Percentiles rank a stretch among this genome's conserved stretches.
phyloP scores from a whole-genome alignment of 2,113 vertebrate species.

The Gymnorhina tibicen region DNA sequence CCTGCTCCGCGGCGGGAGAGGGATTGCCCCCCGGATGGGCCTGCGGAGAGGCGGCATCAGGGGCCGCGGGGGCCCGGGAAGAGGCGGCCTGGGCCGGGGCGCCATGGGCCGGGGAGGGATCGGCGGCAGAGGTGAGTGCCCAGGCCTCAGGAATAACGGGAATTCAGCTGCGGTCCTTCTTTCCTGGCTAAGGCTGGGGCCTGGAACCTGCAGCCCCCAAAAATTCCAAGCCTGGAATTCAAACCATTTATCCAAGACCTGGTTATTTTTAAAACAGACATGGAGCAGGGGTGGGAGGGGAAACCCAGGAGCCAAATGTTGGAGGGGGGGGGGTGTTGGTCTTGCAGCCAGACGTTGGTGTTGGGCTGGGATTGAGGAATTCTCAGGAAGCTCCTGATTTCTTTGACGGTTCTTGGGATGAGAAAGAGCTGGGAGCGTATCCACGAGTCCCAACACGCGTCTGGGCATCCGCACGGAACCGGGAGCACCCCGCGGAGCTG shows the following conservation, averaged over 20 bases:
- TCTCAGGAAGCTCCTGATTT: accelerated
- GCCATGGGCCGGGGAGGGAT: slow-evolving; percentile 80
- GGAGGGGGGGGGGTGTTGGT: too few species aligned
- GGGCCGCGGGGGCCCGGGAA: slow-evolving; percentile 81
- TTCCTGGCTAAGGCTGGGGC: accelerated
- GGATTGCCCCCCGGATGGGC: slow-evolving; percentile 80
- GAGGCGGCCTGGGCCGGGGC: slow-evolving; percentile 78
- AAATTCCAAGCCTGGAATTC: background rate
- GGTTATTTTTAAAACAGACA: background rate
- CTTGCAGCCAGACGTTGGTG: background rate
- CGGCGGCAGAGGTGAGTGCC: slow-evolving; percentile 77
- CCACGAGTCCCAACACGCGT: accelerated
- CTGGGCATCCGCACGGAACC: accelerated
- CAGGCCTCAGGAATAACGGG: background rate
- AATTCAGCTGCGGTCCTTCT: background rate
- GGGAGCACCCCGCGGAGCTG: background rate
- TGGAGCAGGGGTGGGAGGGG: background rate
- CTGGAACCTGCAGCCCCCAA: accelerated
- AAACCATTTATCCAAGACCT: accelerated
- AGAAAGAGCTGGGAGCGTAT: too few species aligned
- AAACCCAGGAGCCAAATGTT: background rate
- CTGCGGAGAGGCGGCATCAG: slow-evolving; percentile 82
- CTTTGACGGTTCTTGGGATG: background rate
- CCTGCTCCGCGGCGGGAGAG: slow-evolving; percentile 85
- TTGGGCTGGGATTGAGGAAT: background rate